phyloP scores from a whole-genome alignment of 2,113 vertebrate species.

The Oncorhynchus mykiss region DNA sequence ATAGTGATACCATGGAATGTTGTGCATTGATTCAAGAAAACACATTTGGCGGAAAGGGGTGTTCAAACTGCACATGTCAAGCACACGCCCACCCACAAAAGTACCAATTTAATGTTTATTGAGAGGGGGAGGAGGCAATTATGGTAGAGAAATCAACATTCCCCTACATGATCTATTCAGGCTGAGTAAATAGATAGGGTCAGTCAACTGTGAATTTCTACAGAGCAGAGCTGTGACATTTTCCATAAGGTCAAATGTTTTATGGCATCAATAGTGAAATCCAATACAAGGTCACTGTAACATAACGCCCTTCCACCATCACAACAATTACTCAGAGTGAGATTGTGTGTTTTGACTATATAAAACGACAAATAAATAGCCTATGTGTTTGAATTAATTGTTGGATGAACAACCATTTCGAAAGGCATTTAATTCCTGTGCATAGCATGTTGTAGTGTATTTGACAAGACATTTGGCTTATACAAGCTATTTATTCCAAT shows the following conservation, averaged over 20 bases:
- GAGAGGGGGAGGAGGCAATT: neutral
- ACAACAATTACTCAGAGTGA: constrained; percentile 3
- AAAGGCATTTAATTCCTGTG: neutral
- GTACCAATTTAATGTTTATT: neutral
- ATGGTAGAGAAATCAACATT: constrained; percentile 4
- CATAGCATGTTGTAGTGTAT: neutral
- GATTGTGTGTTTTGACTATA: constrained; percentile 2
- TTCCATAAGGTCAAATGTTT: constrained; percentile 21
- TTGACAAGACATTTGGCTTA: neutral
- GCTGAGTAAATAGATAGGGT: neutral
- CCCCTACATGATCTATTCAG: constrained; percentile 1
- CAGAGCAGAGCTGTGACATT: constrained; percentile 11
- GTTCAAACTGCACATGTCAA: no score
- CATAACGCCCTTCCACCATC: neutral
- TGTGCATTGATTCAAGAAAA: neutral
- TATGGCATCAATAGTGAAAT: constrained; percentile 5
- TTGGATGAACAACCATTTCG: neutral
- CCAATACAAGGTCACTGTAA: neutral
- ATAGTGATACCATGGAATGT: neutral
- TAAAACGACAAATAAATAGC: neutral
- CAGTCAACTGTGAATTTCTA: constrained; percentile 10
- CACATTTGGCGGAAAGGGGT: neutral
- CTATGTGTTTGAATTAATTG: neutral
- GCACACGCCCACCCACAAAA: no score
- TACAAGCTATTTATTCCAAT: neutral